Percentiles rank a stretch among this genome's conserved stretches.
Evolutionary conservation across 2,113 vertebrate species (phyloP).

Genomic region (Myiozetetes cayanensis): DNA sequence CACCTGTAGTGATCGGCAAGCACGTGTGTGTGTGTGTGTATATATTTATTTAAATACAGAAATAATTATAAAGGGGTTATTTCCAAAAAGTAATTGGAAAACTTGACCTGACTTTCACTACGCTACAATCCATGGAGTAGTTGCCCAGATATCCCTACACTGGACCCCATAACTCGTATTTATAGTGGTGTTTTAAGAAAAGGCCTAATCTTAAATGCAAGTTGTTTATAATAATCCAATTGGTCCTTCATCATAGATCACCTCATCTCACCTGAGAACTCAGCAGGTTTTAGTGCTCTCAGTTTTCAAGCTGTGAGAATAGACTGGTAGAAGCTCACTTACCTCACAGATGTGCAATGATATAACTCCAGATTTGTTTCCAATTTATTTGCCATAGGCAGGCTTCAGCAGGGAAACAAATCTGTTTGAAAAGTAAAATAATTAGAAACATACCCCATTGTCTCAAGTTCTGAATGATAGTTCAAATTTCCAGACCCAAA

Average conservation of each 20-base stretch:
- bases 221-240: constrained; percentile 57
- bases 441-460: constrained; percentile 17
- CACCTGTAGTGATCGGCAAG: not conserved
- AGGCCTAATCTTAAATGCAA: not conserved
- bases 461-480: not conserved
- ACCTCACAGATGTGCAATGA: not conserved
- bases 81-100: not conserved
- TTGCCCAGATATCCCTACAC: not conserved
- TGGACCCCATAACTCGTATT: not conserved
- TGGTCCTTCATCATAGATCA: constrained; percentile 29
- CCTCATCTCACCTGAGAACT: constrained; percentile 16
- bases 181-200: not conserved
- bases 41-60: not conserved
- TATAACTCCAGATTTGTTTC: constrained; percentile 24
- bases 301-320: not conserved
- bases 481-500: not conserved
- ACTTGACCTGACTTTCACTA: not conserved
- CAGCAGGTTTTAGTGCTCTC: not conserved
- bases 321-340: not conserved
- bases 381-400: not conserved
- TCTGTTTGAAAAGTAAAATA: not conserved
- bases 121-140: fast-evolving
- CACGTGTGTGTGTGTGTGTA: fast-evolving
- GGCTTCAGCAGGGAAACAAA: not conserved
- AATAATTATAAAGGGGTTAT: not conserved